Conservation (phyloP, 1,140 invertebrate genomes). For the Drosophila equinoxialis region DNA sequence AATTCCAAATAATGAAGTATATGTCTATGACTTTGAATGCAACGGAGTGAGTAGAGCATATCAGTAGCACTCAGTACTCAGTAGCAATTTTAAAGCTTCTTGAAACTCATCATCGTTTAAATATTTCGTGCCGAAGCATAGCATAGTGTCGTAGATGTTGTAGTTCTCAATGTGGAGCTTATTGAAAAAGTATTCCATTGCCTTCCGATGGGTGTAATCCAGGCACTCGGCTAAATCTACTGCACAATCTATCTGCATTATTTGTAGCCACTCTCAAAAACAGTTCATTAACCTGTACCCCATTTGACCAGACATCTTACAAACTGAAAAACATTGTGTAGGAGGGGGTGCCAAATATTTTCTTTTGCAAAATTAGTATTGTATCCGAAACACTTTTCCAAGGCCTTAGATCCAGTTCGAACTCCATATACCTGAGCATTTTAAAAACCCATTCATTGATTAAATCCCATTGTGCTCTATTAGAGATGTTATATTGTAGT, state of each 20-base stretch:
- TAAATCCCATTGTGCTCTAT: conserved; percentile 79
- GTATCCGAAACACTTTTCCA: conserved; percentile 84
- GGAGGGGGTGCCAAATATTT: conserved; percentile 67
- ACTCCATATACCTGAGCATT: conserved; percentile 85
- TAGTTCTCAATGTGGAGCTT: conserved; percentile 41
- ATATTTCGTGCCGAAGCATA: conserved; percentile 61
- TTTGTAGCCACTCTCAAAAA: neutral
- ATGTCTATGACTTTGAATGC: conserved; percentile 60
- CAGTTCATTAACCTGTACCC: conserved; percentile 1
- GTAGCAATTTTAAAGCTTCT: conserved; percentile 41
- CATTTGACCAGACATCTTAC: conserved; percentile 50
- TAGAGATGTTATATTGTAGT: conserved; percentile 83
- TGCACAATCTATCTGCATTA: conserved; percentile 59
- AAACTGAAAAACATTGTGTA: conserved; percentile 82
- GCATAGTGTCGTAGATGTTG: conserved; percentile 46
- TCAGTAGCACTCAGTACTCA: conserved; percentile 61
- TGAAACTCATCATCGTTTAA: conserved; percentile 60
- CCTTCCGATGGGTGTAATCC: conserved; percentile 47
- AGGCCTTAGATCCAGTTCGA: conserved; percentile 84
- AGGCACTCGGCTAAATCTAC: conserved; percentile 65
- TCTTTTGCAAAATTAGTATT: conserved; percentile 41
- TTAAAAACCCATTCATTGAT: conserved; percentile 67
- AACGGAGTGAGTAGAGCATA: conserved; percentile 66
- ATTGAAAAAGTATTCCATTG: conserved; percentile 62
- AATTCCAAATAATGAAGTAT: conserved; percentile 58